Evolutionary conservation across 2,113 vertebrate species (phyloP).

Genomic region (Nycticorax nycticorax): DNA sequence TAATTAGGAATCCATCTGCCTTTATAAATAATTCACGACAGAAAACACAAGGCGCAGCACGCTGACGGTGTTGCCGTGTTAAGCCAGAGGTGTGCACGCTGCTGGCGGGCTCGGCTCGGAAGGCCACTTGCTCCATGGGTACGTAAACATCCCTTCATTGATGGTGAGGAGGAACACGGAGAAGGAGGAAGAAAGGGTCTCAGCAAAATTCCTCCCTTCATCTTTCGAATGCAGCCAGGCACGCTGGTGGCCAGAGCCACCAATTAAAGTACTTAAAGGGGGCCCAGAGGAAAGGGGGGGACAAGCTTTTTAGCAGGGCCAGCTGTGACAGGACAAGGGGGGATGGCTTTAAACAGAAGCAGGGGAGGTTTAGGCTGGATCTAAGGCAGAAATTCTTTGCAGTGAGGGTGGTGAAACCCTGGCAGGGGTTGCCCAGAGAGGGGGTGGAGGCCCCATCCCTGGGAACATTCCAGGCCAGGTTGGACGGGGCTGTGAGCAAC

Average conservation of each 20-base stretch:
- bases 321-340: no score
- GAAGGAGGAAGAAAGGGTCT: not conserved
- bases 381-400: no score
- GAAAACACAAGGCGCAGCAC: not conserved
- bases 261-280: no score
- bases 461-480: no score
- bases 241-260: not conserved
- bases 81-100: not conserved
- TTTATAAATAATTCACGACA: constrained; percentile 21
- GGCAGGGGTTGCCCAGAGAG: no score
- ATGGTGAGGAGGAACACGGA: not conserved
- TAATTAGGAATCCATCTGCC: constrained; percentile 13
- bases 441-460: no score
- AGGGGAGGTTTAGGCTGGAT: no score
- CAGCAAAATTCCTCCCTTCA: not conserved
- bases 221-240: not conserved
- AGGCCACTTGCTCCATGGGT: not conserved
- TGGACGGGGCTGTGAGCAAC: no score
- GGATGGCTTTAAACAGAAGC: no score
- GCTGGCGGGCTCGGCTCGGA: not conserved
- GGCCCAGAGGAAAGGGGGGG: no score
- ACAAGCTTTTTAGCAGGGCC: no score
- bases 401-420: no score
- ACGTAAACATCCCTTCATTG: not conserved
- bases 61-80: not conserved